Evolutionary conservation across 30 jellyfish, hydroid and myxozoan genomes (phyloP).

Genomic region (Cassiopea xamachana): DNA sequence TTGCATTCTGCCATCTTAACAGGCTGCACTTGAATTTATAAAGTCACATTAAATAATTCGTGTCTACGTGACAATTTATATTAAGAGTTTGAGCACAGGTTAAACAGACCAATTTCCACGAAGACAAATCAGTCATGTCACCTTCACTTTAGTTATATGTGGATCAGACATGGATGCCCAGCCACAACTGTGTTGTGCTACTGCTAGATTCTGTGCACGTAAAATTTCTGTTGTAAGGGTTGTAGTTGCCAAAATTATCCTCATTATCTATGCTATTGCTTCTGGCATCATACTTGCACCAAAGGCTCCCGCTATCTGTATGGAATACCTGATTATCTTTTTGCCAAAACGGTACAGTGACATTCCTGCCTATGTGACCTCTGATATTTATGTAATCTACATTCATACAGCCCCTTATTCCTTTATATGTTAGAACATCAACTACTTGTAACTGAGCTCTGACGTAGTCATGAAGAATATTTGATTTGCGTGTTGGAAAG

Average conservation of each 20-base stretch:
- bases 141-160: too few species aligned
- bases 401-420: too few species aligned
- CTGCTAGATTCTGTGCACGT: neutral
- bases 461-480: neutral
- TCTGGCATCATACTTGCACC: neutral
- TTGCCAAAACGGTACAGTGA: neutral
- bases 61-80: too few species aligned
- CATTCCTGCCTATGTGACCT: neutral
- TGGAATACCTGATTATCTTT: neutral
- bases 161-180: neutral
- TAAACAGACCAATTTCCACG: too few species aligned
- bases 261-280: neutral
- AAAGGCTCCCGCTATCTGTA: neutral
- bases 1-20: too few species aligned
- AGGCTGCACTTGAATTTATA: too few species aligned
- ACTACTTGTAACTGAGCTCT: neutral
- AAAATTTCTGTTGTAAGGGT: neutral
- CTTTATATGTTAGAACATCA: too few species aligned
- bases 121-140: too few species aligned
- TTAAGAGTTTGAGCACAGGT: too few species aligned
- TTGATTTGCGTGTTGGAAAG: neutral
- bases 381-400: neutral
- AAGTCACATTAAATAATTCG: too few species aligned
- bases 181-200: neutral
- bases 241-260: slow-evolving; percentile 18